A percentile compares a stretch with the other conserved stretches of the same genome.
phyloP scores from a whole-genome alignment of 2,888 invertebrate genomes.

The Diogma glabrata region DNA sequence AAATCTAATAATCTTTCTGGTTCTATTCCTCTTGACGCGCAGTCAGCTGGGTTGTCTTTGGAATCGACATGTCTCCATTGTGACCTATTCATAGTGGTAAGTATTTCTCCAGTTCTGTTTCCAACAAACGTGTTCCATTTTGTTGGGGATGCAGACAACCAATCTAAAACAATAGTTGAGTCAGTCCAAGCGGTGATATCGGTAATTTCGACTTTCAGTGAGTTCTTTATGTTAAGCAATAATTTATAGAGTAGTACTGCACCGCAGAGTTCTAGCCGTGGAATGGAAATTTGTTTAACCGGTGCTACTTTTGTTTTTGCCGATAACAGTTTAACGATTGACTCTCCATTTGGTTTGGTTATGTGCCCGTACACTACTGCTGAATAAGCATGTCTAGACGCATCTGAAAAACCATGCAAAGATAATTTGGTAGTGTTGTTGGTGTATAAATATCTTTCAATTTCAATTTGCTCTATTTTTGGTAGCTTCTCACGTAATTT shows the following conservation, averaged over 20 bases:
- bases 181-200: background rate
- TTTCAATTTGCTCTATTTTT: background rate
- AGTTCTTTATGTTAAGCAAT: background rate
- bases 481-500: background rate
- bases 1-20: background rate
- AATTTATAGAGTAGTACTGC: background rate
- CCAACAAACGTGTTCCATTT: background rate
- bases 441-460: background rate
- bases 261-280: background rate
- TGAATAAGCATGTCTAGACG: background rate
- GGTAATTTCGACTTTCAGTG: background rate
- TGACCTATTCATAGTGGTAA: background rate
- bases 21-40: constrained; percentile 1
- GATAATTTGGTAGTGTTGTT: background rate
- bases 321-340: background rate
- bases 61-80: background rate
- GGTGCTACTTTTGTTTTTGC: background rate
- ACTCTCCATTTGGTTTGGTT: too few relatives aligned
- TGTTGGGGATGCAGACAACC: background rate
- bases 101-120: background rate
- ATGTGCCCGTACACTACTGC: too few relatives aligned
- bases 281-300: background rate
- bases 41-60: background rate
- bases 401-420: background rate
- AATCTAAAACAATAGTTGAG: background rate